Evolutionary conservation across 2,113 vertebrate genomes (phyloP), one percentile per base, ranked within the genome.

Genomic region (Herpetotheres cachinnans): DNA sequence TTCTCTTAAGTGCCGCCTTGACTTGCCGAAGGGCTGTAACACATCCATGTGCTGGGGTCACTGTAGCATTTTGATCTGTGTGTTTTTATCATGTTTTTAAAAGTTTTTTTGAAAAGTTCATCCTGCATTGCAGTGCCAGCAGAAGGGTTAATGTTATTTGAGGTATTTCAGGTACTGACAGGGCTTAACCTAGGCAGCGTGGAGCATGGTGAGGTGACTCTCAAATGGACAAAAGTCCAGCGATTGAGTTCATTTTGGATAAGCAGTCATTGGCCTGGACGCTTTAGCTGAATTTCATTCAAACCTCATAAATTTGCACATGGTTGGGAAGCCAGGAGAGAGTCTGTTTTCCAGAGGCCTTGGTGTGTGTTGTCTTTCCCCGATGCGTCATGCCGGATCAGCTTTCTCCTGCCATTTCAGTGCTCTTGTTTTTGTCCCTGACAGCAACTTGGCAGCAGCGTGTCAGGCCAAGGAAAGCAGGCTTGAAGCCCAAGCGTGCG

Each of bases 281-380:
- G 30, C 58, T 88, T 84, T 30, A 94, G 83, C 69, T 95, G 86
- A 85, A 42, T 89, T 95, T 84, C 11, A 32, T 82, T 94, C 61
- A 80, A 91, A 85, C 52, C 56, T 94, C 83, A 87, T 95, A 72
- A 94, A 91, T 79, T 67, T 87, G 42, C 46, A 69, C 38, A 5
- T 17, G 65, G 56, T 58, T 90, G 73, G 86, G 61, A 95, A 94
- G 62, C 38, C 79, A 78, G 59, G n/a, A 66, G 49, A 81, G 46
- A 73, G 85, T 58, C 67, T 94, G 82, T 77, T 90, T 94, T 91
- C 81, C 86, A 89, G 93, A 85, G 69, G 56, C 36, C 76, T 87
- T 56, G 44, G 50, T 91, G 65, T 47, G 17, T 63, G 52, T 15
- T 96, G 47, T 61, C 77, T 86, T 91, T 91, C 27, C 82, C 36